Base-by-base conservation (phyloP, 2,113 vertebrate species). In the Brachyistius frenatus region DNA sequence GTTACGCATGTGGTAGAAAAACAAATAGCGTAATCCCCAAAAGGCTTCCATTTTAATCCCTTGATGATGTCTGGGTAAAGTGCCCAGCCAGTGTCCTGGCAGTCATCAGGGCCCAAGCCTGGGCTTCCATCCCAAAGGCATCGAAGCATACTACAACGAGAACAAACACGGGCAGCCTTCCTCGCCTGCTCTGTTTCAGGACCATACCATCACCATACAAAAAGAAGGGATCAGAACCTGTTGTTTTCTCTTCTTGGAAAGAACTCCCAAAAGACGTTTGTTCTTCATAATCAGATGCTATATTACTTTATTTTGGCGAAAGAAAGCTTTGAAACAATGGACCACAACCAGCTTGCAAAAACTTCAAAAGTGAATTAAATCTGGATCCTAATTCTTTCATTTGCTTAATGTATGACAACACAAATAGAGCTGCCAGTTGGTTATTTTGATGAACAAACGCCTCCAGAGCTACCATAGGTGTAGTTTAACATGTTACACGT, bases 41-140 rank as follows among this genome's bases (percentile, higher is more conserved):
- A 86, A 79, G 75, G 81, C 80, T 88, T 71, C 88, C 81, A 82
- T 92, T 88, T 88, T 88, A 88, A 91, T 89, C 90, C 80, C 79
- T 81, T 74, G 89, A 91, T 89, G 89, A 80, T 85, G 86, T 88
- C 90, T 86, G 85, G 86, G 76, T 88, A 65, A 66, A 60, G 82
- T 52, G 80, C 85, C 89, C 81, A 75, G 86, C 79, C 84, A 83
- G 86, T 55, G 76, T 72, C 87, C 88, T 92, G 88, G 88, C 87
- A 85, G 81, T 57, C 72, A 65, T 69, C 69, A n/a, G 79, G 80
- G 69, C 71, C 75, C 67, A 30, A 73, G 69, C 73, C 90, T 87
- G 88, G 88, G 88, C 86, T 68, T 52, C 76, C 64, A 64, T 86
- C 82, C 92, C 88, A 90, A 66, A 88, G 73, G 73, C 88, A 83